Evolutionary conservation across 2,113 vertebrate species (phyloP).

Genomic region (Chamaea fasciata): DNA sequence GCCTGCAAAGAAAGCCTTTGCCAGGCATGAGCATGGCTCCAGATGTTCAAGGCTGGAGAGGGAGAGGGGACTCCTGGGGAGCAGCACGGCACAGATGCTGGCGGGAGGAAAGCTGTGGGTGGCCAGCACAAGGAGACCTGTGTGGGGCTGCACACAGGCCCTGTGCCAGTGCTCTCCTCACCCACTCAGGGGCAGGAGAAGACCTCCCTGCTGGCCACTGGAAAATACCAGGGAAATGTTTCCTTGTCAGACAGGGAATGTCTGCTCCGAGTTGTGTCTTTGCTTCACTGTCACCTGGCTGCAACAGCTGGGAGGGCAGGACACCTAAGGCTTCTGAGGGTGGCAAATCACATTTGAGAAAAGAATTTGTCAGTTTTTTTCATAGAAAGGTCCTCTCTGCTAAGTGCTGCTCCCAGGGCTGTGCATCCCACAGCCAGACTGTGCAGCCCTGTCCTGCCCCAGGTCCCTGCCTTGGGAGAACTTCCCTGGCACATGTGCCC

Average conservation of each 20-base stretch:
- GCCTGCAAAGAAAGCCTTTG: neutral
- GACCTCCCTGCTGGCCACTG: neutral
- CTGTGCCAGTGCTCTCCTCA: neutral
- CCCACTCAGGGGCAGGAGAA: neutral
- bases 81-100: neutral
- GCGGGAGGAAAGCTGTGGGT: neutral
- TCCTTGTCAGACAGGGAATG: neutral
- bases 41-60: constrained; percentile 7
- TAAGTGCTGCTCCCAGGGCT: neutral
- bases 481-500: neutral
- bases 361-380: neutral
- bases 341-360: neutral
- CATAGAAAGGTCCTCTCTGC: neutral
- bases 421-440: neutral
- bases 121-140: neutral
- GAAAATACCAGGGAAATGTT: neutral
- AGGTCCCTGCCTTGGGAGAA: neutral
- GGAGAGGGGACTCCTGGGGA: neutral
- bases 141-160: neutral
- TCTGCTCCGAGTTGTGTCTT: neutral
- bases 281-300: neutral
- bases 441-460: neutral
- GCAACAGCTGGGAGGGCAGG: neutral
- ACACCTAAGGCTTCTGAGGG: neutral
- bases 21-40: neutral